Evolutionary conservation across 2,113 vertebrate genomes (phyloP).

Genomic region (Pipa parva): DNA sequence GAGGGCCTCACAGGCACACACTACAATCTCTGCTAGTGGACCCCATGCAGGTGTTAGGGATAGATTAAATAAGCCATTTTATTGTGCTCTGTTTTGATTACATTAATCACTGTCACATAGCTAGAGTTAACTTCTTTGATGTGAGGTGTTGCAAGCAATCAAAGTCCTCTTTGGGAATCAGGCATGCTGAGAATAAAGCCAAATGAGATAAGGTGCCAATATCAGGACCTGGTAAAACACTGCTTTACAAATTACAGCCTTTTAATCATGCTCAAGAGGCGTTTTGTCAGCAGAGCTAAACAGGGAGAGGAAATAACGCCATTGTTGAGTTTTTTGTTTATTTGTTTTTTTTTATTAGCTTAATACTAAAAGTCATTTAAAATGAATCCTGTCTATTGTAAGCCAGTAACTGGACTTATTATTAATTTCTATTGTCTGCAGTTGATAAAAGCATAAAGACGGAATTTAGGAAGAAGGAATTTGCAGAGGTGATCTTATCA

Average conservation of each 20-base stretch:
- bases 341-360: not conserved
- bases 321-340: constrained; percentile 16
- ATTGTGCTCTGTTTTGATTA: constrained; percentile 53
- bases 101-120: constrained; percentile 64
- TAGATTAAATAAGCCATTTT: constrained; percentile 25
- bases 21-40: not conserved
- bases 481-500: too few species aligned
- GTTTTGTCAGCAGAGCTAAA: constrained; percentile 23
- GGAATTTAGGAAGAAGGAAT: too few species aligned
- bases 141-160: constrained; percentile 52
- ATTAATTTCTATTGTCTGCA: not conserved
- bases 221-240: constrained; percentile 49
- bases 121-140: constrained; percentile 62
- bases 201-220: constrained; percentile 66
- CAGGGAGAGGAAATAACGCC: constrained; percentile 8
- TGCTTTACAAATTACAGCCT: constrained; percentile 60
- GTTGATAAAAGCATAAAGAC: too few species aligned
- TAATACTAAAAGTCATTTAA: not conserved
- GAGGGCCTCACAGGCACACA: constrained; percentile 29
- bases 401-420: not conserved
- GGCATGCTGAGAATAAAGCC: constrained; percentile 59
- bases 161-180: constrained; percentile 57
- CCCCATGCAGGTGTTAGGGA: constrained; percentile 7
- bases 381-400: not conserved
- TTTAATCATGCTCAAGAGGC: constrained; percentile 36